Evolutionary conservation across 2,797 vertebrate species (phyloP).

Genomic region (Spinibarbus caldwelli): DNA sequence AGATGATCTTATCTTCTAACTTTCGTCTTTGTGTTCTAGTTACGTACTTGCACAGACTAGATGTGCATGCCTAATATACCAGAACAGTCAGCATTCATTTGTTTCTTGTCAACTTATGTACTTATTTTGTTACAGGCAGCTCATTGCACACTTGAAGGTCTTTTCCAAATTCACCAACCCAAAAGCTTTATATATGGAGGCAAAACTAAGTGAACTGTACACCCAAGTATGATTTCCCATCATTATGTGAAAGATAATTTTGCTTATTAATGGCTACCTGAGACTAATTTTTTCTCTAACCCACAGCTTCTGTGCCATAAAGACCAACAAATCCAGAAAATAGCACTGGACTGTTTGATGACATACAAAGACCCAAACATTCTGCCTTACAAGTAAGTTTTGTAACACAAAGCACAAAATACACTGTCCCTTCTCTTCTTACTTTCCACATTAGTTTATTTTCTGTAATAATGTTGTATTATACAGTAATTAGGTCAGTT

Average conservation of each 20-base stretch:
- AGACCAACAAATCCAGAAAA: conserved; percentile 90
- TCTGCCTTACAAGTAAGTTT: conserved; percentile 89
- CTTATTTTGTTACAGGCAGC: conserved; percentile 78
- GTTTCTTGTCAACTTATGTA: neutral
- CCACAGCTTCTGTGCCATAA: conserved; percentile 91
- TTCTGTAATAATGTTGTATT: conserved; percentile 20
- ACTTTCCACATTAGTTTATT: neutral
- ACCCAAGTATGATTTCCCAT: conserved; percentile 80
- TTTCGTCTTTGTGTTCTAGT: neutral
- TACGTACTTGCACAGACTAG: neutral
- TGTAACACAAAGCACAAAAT: neutral
- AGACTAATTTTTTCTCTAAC: conserved; percentile 22
- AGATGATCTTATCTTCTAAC: neutral
- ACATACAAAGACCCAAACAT: conserved; percentile 91
- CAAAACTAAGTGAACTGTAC: conserved; percentile 86
- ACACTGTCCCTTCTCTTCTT: neutral
- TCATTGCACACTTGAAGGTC: conserved; percentile 89
- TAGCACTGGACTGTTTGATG: conserved; percentile 90
- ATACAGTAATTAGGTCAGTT: conserved; percentile 15
- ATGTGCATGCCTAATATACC: neutral
- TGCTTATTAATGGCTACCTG: neutral
- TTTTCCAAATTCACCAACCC: conserved; percentile 96
- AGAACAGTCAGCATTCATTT: neutral
- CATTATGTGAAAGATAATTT: neutral
- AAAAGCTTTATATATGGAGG: conserved; percentile 88